Evolutionary conservation across 2,888 invertebrate genomes (phyloP).

Genomic region (Melieria crassipennis): DNA sequence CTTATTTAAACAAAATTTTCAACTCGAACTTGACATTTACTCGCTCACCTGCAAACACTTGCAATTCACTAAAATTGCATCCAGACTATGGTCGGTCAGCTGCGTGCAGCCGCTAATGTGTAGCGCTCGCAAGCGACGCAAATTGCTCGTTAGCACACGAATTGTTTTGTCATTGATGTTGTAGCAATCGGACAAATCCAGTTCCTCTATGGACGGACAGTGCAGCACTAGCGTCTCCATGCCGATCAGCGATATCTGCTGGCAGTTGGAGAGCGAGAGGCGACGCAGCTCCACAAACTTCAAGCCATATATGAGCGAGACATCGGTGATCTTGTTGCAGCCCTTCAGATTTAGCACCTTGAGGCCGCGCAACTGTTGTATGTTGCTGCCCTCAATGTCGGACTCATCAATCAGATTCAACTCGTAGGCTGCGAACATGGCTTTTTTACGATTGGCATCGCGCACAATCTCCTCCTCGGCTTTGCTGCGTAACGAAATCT

Average conservation of each 20-base stretch:
- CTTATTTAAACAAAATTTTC: not conserved
- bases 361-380: constrained; percentile 69
- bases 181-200: constrained; percentile 75
- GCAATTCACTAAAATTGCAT: constrained; percentile 67
- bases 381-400: constrained; percentile 65
- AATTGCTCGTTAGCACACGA: constrained; percentile 64
- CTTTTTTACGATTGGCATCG: constrained; percentile 73
- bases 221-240: constrained; percentile 72
- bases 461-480: constrained; percentile 77
- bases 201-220: constrained; percentile 76
- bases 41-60: constrained; percentile 61
- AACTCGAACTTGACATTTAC: not conserved
- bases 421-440: constrained; percentile 73
- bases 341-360: constrained; percentile 73
- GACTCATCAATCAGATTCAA: constrained; percentile 57
- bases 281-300: constrained; percentile 72
- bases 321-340: constrained; percentile 78
- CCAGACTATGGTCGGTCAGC: constrained; percentile 68
- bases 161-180: constrained; percentile 75
- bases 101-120: constrained; percentile 68
- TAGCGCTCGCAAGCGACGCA: constrained; percentile 60
- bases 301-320: constrained; percentile 75
- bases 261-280: constrained; percentile 75
- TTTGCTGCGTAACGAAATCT: constrained; percentile 72
- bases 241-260: constrained; percentile 75